These are phyloP conservation scores for Trochalopteron elliotii DNA, from an alignment of 2,113 vertebrate species.

Conservation along the genomic window DNA sequence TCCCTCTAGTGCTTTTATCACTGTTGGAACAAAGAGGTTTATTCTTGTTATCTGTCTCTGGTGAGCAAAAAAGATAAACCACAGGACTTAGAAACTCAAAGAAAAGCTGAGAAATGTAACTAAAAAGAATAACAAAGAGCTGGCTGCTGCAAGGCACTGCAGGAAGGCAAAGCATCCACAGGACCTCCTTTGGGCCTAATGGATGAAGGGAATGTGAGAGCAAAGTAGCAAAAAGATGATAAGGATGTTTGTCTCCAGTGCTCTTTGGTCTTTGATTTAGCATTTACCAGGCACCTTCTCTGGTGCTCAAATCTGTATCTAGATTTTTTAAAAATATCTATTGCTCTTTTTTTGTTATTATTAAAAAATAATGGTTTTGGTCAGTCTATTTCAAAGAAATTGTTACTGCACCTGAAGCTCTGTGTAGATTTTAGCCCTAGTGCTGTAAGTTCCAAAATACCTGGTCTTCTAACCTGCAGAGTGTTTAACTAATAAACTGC, in stretches of 20 bases:
- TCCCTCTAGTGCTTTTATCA: not conserved
- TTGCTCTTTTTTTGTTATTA: not conserved
- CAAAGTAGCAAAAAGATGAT: not conserved
- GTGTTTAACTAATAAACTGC: not conserved
- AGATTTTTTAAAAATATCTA: not conserved
- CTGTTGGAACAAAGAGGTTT: not conserved
- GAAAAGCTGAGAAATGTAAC: not conserved
- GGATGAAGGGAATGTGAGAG: not conserved
- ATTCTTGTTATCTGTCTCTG: not conserved
- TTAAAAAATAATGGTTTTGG: not conserved
- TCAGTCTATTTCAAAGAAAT: not conserved
- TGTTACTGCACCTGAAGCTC: not conserved
- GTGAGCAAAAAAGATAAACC: not conserved
- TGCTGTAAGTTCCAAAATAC: not conserved
- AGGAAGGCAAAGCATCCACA: not conserved
- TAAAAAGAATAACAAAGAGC: not conserved
- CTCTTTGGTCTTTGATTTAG: not conserved
- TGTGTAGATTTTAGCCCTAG: not conserved
- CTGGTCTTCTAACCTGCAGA: not conserved
- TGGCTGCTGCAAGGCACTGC: not conserved
- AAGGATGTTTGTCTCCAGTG: not conserved
- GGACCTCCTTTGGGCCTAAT: not conserved
- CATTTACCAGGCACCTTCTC: not conserved
- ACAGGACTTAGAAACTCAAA: not conserved
- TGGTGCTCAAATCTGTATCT: not conserved